Percentiles rank a stretch among this genome's conserved stretches.
Conservation (phyloP, 2,113 vertebrate species). For the Zeus faber region DNA sequence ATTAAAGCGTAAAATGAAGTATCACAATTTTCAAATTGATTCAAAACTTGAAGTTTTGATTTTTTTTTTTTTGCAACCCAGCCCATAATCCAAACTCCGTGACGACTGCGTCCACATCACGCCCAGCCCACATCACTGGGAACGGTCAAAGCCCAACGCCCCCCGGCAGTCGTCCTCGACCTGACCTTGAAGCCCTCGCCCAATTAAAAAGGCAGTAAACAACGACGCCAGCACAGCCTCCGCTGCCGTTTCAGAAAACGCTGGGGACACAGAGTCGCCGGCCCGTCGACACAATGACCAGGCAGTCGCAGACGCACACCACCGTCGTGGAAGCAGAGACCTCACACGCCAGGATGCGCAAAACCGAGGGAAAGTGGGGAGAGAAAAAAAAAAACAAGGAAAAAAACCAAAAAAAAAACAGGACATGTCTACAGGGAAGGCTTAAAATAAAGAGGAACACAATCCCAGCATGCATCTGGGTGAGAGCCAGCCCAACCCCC, state of each 20-base stretch:
- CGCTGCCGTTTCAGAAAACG: constrained; percentile 14
- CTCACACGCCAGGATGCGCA: constrained; percentile 44
- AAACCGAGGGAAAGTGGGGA: constrained; percentile 47
- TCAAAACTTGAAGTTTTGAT: too few species aligned
- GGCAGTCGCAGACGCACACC: constrained; percentile 9
- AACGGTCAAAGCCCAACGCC: too few species aligned
- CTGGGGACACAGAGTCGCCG: constrained; percentile 14
- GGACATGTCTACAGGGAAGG: constrained; percentile 81
- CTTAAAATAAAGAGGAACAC: constrained; percentile 80
- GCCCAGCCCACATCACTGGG: too few species aligned
- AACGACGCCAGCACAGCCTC: too few species aligned
- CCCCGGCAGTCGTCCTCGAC: too few species aligned
- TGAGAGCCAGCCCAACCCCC: constrained; percentile 51
- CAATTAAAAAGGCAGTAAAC: too few species aligned
- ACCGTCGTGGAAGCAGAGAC: constrained; percentile 15
- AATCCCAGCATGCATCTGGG: constrained; percentile 77
- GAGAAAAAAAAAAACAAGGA: constrained; percentile 5
- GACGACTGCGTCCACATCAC: too few species aligned
- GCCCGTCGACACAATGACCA: constrained; percentile 34
- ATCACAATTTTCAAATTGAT: too few species aligned
- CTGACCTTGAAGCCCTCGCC: too few species aligned
- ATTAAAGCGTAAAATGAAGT: too few species aligned
- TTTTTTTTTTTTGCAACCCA: too few species aligned
- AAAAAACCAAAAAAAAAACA: constrained; percentile 56
- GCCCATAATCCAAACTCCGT: too few species aligned